phyloP scores from a whole-genome alignment of 1,140 invertebrate species.

The Dendroctonus ponderosae region DNA sequence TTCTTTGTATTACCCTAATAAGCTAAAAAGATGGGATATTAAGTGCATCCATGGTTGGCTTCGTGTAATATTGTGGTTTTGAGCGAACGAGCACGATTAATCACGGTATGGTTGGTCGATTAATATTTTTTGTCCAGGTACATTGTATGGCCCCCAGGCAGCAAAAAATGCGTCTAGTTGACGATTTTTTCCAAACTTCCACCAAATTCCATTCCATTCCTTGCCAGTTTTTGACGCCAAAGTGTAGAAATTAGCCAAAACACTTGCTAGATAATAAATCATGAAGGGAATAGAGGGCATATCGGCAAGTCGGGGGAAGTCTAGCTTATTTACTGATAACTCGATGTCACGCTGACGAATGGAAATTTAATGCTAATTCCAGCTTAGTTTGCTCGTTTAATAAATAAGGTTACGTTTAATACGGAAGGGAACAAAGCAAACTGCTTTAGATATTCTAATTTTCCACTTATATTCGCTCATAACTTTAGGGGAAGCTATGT shows the following conservation, averaged over 20 bases:
- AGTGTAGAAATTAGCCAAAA: slow-evolving; percentile 6
- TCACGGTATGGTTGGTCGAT: no score
- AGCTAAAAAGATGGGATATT: no score
- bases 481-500: slow-evolving; percentile 40
- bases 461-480: slow-evolving; percentile 44
- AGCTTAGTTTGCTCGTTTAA: slow-evolving; percentile 46
- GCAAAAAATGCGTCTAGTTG: no score
- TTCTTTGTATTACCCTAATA: no score
- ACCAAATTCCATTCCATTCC: no score
- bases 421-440: slow-evolving; percentile 44
- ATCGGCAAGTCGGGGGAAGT: slow-evolving; percentile 34
- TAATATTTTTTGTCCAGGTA: no score
- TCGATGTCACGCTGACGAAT: slow-evolving; percentile 48
- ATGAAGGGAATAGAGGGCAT: slow-evolving; percentile 1
- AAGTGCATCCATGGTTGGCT: no score
- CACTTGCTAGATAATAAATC: slow-evolving; percentile 8
- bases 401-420: slow-evolving; percentile 48
- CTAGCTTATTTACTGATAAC: slow-evolving; percentile 49
- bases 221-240: not conserved
- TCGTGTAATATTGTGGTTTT: no score
- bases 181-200: no score
- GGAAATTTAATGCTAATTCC: slow-evolving; percentile 49
- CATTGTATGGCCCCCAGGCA: no score
- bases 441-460: slow-evolving; percentile 47
- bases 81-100: no score